Evolutionary conservation across 2,888 invertebrate genomes (phyloP), one percentile per base, ranked within the genome.

Genomic region (Diplazon laetatorius): DNA sequence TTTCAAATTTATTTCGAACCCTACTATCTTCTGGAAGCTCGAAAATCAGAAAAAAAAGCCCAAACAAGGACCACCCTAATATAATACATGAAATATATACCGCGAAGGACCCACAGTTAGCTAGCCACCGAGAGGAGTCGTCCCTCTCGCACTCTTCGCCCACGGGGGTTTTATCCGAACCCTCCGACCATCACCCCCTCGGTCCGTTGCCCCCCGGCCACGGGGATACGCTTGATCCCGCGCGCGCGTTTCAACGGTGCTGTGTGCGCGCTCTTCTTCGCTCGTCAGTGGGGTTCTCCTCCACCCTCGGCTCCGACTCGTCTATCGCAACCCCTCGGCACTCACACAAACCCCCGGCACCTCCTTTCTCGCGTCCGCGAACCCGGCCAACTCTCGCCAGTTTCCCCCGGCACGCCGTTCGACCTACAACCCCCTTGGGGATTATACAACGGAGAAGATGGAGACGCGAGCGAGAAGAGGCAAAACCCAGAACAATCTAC

Each of bases 251-350:
- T n/a, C n/a, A n/a, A n/a, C n/a, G n/a, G n/a, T 55, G 69, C 76
- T 73, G 62, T 39, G 44, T 65, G 66, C 42, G 30, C 46, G 57
- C 55, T 59, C 44, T 68, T 76, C 57, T 69, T 63, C 62, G 66
- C 76, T 80, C 82, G 73, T 71, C 74, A 73, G 71, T 76, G 78
- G 57, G 66, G n/a, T 69, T 66, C 63, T 80, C 75, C 76, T 68
- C 73, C 73, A 73, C 55, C 46, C 62, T 66, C 44, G 68, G 3
- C 60, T 60, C 74, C 25, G 25, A 22, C 48, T 20, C 22, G 52
- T 42, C 52, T n/a, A 37, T 22, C 22, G 16, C 30, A 16, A 14
- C 55, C 60, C 80, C 71, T 72, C 69, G 46, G 76, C 22, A 60
- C 60, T 62, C 66, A 39, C 75, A 65, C 73, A 78, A 66, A 30